Base-by-base conservation (phyloP, 2,888 invertebrate species). In the Pyrrhosoma nymphula region DNA sequence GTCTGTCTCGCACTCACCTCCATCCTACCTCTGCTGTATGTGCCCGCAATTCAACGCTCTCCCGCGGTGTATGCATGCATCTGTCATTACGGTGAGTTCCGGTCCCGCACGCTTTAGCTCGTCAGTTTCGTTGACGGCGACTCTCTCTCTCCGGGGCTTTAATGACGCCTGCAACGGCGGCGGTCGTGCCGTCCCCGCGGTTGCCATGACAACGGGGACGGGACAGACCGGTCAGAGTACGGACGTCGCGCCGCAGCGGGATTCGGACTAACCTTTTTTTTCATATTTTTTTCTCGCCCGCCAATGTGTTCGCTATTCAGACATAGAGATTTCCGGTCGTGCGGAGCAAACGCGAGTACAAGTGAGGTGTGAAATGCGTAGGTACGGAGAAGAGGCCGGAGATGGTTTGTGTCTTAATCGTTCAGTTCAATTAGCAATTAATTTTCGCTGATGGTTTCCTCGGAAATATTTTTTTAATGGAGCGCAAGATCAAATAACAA, bases 31-130 rank as follows among this genome's bases (percentile, higher is more conserved):
- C 47, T 8, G 47, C 8, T 47, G 47, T 47, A 47, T 2, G 47
- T 47, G 4, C 23, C 69, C n/a, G 69, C 69, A 69, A 69, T 69
- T 69, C 69, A 69, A n/a, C 60, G 69, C 69, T 69, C 69, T 20
- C 60, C 60, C 3, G 39, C 89, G n/a, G 47, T 26, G 26, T 89
- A 12, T 89, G 55, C n/a, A 89, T 89, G 89, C 89, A 89, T 55
- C 89, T 88, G 47, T 35, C 88, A 88, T 88, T 88, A 88, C 88
- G 60, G 60, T n/a, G 47, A 56, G 89, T 89, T 56, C 56, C 55
- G 26, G 47, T n/a, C 56, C 16, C 47, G 56, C 89, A 10, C 82
- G 82, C 56, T 89, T n/a, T 55, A 55, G 55, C 89, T 18, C 47
- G 47, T 47, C 89, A 56, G 56, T 56, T 89, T 56, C 56, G 56